Evolutionary conservation across 2,113 vertebrate genomes (phyloP).

Genomic region (Panurus biarmicus): DNA sequence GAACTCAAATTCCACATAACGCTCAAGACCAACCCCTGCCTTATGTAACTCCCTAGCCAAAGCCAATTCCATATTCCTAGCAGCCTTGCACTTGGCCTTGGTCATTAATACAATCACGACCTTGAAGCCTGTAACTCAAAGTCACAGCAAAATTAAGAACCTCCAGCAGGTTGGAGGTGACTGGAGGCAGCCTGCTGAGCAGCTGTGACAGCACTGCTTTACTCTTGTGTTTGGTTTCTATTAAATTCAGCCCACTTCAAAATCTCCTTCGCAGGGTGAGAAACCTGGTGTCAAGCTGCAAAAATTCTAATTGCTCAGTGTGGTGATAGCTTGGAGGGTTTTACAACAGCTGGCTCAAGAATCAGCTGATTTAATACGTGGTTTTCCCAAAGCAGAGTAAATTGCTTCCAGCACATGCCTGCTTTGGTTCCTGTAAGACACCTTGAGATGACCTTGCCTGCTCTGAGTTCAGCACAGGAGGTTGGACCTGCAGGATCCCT

Average conservation of each 20-base stretch:
- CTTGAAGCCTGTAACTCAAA: background rate
- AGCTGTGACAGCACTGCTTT: accelerated
- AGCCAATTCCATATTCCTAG: background rate
- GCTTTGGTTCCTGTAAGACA: background rate
- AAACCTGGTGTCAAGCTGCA: background rate
- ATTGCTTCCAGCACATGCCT: slow-evolving; percentile 14
- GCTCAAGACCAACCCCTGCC: background rate
- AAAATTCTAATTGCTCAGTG: background rate
- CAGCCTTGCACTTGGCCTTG: background rate
- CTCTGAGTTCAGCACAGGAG: background rate
- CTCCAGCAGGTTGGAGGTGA: background rate
- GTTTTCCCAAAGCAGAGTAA: background rate
- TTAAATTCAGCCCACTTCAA: background rate
- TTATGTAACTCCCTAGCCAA: background rate
- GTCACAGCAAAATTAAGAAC: background rate
- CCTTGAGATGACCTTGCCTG: background rate
- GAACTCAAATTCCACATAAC: background rate
- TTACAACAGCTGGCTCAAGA: background rate
- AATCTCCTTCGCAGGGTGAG: background rate
- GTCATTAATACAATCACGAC: background rate
- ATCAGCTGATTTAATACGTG: background rate
- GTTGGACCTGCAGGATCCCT: accelerated
- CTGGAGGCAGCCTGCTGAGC: background rate
- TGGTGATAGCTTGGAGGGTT: background rate
- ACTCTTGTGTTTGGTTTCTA: background rate